Evolutionary conservation across 2,888 invertebrate genomes (phyloP).

Genomic region (Cartodere bifasciata): DNA sequence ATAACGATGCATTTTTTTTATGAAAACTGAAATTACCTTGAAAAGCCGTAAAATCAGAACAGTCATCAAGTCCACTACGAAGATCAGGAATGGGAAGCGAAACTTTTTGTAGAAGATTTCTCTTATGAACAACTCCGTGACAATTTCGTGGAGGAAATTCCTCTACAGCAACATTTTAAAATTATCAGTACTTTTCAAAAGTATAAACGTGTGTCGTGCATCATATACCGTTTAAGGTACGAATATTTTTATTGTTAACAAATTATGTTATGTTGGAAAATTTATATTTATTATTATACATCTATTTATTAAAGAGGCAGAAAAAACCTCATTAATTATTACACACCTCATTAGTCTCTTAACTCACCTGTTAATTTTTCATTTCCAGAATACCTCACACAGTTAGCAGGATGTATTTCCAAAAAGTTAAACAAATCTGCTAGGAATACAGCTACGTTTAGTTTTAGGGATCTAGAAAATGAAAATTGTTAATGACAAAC

Average conservation of each 20-base stretch:
- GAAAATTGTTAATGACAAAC: too few relatives aligned
- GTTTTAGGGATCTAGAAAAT: conserved; percentile 70
- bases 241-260: too few relatives aligned
- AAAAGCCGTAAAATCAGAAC: conserved; percentile 34
- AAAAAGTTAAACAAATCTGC: conserved; percentile 89
- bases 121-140: conserved; percentile 76
- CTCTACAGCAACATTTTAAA: conserved; percentile 33
- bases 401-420: conserved; percentile 85
- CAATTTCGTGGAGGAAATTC: conserved; percentile 58
- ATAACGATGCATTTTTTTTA: conserved; percentile 1
- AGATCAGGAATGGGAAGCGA: conserved; percentile 80
- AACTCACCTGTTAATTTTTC: conserved; percentile 40
- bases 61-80: conserved; percentile 53
- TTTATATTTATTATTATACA: too few relatives aligned
- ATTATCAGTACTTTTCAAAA: too few relatives aligned
- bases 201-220: too few relatives aligned
- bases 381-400: conserved; percentile 71
- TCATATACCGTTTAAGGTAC: too few relatives aligned
- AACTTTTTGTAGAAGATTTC: conserved; percentile 71
- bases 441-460: conserved; percentile 80
- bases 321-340: neutral
- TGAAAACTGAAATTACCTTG: conserved; percentile 32
- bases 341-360: too few relatives aligned
- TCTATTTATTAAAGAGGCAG: too few relatives aligned
- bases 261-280: too few relatives aligned